These are phyloP conservation scores for Galerucella pusilla DNA, from an alignment of 2,888 invertebrate species.

Conservation along the genomic window DNA sequence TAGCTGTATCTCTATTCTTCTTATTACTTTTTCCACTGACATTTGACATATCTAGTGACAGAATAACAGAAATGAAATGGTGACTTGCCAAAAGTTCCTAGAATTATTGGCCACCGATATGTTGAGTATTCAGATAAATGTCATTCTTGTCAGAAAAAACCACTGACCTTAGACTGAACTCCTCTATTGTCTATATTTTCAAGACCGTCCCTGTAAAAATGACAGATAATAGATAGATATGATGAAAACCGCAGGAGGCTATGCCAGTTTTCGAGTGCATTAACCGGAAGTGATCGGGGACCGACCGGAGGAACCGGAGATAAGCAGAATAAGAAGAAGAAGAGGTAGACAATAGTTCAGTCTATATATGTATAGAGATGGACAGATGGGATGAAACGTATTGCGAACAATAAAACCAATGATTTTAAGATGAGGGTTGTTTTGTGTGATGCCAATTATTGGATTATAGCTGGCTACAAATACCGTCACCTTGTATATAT, in stretches of 20 bases:
- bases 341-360: conserved; percentile 62
- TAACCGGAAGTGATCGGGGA: conserved; percentile 65
- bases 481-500: conserved; percentile 13
- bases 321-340: conserved; percentile 65
- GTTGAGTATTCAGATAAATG: too few species aligned
- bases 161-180: too few species aligned
- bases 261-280: conserved; percentile 64
- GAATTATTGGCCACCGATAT: too few species aligned
- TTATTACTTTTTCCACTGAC: too few species aligned
- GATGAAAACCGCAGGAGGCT: conserved; percentile 53
- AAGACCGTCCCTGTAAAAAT: conserved; percentile 23
- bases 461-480: conserved; percentile 18
- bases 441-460: conserved; percentile 29
- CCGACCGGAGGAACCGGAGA: conserved; percentile 61
- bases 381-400: conserved; percentile 63
- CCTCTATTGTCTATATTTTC: neutral
- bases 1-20: too few species aligned
- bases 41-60: too few species aligned
- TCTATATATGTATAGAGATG: conserved; percentile 29
- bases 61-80: too few species aligned
- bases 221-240: conserved; percentile 54
- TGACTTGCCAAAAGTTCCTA: too few species aligned
- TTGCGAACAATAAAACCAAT: conserved; percentile 60
- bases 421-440: conserved; percentile 57
- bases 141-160: too few species aligned